Evolutionary conservation across 37 sponge, comb jelly and placozoan genomes (phyloP).

Genomic region (Cliona cf. orientalis): DNA sequence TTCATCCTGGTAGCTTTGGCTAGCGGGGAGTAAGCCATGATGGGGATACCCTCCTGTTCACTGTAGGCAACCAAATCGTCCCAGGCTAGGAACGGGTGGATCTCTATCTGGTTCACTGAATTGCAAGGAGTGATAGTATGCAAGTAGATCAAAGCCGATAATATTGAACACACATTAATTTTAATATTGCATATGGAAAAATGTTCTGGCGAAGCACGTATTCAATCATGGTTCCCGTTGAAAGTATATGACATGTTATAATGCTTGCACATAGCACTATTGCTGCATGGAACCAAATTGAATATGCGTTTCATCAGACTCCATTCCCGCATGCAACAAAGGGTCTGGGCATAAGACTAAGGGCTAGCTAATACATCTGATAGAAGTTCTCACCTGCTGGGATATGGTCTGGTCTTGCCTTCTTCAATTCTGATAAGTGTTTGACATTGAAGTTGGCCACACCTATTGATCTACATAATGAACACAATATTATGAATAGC

Average conservation of each 20-base stretch:
- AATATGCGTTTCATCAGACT: no score
- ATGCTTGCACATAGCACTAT: neutral
- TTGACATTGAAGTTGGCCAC: conserved; percentile 83
- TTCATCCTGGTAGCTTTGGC: conserved; percentile 68
- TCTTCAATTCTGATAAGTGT: conserved; percentile 73
- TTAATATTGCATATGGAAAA: no score
- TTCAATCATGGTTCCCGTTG: no score
- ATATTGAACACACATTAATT: no score
- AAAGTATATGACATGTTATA: no score
- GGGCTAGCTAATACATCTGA: no score
- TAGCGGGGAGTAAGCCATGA: conserved; percentile 83
- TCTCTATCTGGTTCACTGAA: conserved; percentile 84
- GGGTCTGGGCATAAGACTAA: no score
- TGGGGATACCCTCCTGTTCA: conserved; percentile 60
- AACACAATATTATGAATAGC: neutral
- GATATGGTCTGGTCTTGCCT: conserved; percentile 65
- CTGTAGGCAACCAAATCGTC: conserved; percentile 74
- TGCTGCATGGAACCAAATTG: neutral
- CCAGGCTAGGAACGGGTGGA: conserved; percentile 72
- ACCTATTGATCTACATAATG: conserved; percentile 70
- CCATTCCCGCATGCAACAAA: no score
- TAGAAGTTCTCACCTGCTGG: conserved; percentile 54
- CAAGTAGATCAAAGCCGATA: no score
- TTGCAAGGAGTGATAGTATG: neutral
- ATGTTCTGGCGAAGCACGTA: no score